A percentile compares a stretch with the other conserved stretches of the same genome.
Evolutionary conservation across 2,888 invertebrate genomes (phyloP).

Genomic region (Lithosia quadra): DNA sequence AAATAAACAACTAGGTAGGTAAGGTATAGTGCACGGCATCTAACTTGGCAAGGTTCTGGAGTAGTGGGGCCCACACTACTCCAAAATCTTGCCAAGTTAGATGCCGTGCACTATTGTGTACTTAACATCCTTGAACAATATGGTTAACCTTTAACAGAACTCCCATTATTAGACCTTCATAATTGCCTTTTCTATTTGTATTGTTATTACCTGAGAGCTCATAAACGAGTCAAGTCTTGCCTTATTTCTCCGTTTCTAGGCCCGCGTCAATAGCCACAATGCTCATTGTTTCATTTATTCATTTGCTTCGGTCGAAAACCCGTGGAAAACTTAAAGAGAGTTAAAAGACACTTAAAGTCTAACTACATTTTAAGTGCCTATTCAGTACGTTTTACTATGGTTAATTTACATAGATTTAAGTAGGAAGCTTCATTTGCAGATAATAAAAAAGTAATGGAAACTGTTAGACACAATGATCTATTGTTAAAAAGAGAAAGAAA

Average conservation of each 20-base stretch:
- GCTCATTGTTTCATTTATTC: slow-evolving; percentile 39
- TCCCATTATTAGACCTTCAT: not conserved
- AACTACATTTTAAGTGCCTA: slow-evolving; percentile 9
- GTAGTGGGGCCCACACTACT: no score
- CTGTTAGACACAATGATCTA: not conserved
- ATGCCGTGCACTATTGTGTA: no score
- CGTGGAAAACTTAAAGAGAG: slow-evolving; percentile 13
- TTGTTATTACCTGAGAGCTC: slow-evolving; percentile 31
- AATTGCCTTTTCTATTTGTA: slow-evolving; percentile 29
- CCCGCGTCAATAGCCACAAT: slow-evolving; percentile 37
- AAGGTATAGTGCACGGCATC: no score
- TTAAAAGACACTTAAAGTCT: slow-evolving; percentile 14
- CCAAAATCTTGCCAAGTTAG: no score
- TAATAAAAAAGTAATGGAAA: not conserved
- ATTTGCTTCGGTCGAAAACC: slow-evolving; percentile 22
- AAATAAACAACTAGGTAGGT: no score
- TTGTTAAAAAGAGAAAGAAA: not conserved
- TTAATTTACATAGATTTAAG: slow-evolving; percentile 15
- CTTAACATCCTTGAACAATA: no score
- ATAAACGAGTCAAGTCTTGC: slow-evolving; percentile 13
- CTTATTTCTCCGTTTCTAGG: slow-evolving; percentile 27
- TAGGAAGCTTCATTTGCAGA: not conserved
- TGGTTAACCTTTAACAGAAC: not conserved
- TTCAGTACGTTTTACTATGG: slow-evolving; percentile 13
- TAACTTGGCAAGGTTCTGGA: no score